Evolutionary conservation across 2,797 vertebrate species (phyloP).

Genomic region (Sebastes itinus): DNA sequence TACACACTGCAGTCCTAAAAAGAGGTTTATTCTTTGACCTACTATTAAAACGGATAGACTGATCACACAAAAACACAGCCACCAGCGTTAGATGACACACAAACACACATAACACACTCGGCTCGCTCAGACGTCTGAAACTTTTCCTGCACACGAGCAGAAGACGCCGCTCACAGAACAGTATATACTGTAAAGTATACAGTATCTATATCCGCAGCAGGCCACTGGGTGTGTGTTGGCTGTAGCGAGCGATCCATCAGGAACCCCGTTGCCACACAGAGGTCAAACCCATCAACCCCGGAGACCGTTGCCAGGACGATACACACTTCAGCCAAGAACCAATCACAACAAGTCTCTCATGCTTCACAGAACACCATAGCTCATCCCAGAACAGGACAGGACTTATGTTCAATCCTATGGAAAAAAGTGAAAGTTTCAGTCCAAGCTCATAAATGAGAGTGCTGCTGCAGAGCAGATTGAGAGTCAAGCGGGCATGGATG

Average conservation of each 20-base stretch:
- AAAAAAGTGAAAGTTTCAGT: conserved; percentile 5
- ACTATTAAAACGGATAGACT: background rate
- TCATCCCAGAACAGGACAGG: conserved; percentile 32
- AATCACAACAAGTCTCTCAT: conserved; percentile 57
- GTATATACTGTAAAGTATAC: conserved; percentile 1
- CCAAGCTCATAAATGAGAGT: background rate
- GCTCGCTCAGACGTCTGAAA: background rate
- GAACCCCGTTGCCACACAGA: conserved; percentile 63
- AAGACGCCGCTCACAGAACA: conserved; percentile 11
- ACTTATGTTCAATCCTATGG: background rate
- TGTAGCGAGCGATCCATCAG: conserved; percentile 70
- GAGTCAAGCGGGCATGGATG: background rate
- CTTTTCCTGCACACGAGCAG: conserved; percentile 9
- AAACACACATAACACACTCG: background rate
- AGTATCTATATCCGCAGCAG: conserved; percentile 38
- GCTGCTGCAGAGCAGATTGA: background rate
- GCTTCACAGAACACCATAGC: conserved; percentile 41
- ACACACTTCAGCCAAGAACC: conserved; percentile 63
- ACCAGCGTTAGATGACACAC: conserved; percentile 1
- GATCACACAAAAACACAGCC: conserved; percentile 1
- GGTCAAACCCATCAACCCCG: conserved; percentile 80
- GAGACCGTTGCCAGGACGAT: conserved; percentile 65
- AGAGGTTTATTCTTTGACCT: conserved; percentile 28
- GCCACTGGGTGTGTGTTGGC: conserved; percentile 55
- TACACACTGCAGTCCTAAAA: background rate